phyloP scores from a whole-genome alignment of 2,888 invertebrate genomes.

The Heteromyza rotundicornis region DNA sequence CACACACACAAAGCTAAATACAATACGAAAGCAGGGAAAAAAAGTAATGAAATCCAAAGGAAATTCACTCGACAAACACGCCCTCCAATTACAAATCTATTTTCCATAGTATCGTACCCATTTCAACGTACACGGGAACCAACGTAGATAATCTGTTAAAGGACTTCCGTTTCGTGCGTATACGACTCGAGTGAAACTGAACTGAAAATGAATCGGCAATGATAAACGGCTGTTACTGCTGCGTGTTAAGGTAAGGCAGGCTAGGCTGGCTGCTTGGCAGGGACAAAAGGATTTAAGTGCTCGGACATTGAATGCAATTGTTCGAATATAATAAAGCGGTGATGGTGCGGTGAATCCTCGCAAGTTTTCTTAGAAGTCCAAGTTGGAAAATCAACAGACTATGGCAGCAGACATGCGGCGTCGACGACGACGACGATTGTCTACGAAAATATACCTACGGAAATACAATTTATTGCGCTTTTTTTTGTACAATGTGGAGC shows the following conservation, averaged over 20 bases:
- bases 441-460: conserved; percentile 9
- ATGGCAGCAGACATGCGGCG: conserved; percentile 24
- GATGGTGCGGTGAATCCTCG: background rate
- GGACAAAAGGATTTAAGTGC: conserved; percentile 48
- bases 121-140: background rate
- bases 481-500: conserved; percentile 11
- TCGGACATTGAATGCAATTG: conserved; percentile 32
- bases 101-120: conserved; percentile 30
- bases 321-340: conserved; percentile 21
- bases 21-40: conserved; percentile 10
- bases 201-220: conserved; percentile 48
- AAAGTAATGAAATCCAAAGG: background rate
- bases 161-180: conserved; percentile 58
- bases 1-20: conserved; percentile 13
- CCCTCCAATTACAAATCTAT: conserved; percentile 61
- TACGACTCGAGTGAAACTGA: conserved; percentile 8
- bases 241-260: conserved; percentile 9
- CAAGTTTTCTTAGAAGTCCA: conserved; percentile 15
- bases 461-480: conserved; percentile 31
- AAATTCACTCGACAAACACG: conserved; percentile 42
- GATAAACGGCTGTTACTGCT: conserved; percentile 47
- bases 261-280: conserved; percentile 2
- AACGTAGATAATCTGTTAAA: conserved; percentile 57
- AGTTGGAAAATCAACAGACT: conserved; percentile 39
- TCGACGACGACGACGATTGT: conserved; percentile 14